Conservation (phyloP, 23 tunicate species). For the Phallusia fumigata region DNA sequence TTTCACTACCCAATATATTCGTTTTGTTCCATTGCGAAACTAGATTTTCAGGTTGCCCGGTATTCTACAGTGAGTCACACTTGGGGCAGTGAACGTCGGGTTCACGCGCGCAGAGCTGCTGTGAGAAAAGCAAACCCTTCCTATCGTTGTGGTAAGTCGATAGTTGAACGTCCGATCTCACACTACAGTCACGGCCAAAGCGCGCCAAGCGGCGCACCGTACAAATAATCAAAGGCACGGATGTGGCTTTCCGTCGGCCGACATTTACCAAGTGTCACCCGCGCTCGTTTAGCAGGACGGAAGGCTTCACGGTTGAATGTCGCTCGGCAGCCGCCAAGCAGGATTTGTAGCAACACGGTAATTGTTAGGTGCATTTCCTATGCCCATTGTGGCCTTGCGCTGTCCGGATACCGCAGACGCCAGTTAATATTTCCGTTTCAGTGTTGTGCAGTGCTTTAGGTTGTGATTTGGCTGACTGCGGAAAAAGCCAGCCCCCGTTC, state of each 20-base stretch:
- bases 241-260: constrained; percentile 12
- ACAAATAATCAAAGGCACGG: not conserved
- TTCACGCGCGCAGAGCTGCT: too few species aligned
- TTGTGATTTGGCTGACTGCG: not conserved
- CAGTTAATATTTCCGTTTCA: not conserved
- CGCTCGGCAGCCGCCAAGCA: not conserved
- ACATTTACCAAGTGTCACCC: not conserved
- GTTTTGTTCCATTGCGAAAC: too few species aligned
- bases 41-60: too few species aligned
- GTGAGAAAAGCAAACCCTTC: too few species aligned
- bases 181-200: not conserved
- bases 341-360: not conserved
- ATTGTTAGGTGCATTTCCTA: not conserved
- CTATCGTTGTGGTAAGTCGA: not conserved
- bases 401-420: not conserved
- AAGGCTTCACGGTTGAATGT: not conserved
- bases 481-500: not conserved
- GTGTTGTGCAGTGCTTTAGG: not conserved
- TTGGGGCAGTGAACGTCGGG: not conserved
- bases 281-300: not conserved
- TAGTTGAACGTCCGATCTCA: not conserved
- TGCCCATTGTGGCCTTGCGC: not conserved
- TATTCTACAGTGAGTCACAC: not conserved
- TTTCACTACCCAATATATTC: too few species aligned
- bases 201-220: not conserved